A percentile compares a stretch with the other conserved stretches of the same genome.
These are phyloP conservation scores for Lypha dubia DNA, from an alignment of 2,888 invertebrate genomes.

Conservation along the genomic window DNA sequence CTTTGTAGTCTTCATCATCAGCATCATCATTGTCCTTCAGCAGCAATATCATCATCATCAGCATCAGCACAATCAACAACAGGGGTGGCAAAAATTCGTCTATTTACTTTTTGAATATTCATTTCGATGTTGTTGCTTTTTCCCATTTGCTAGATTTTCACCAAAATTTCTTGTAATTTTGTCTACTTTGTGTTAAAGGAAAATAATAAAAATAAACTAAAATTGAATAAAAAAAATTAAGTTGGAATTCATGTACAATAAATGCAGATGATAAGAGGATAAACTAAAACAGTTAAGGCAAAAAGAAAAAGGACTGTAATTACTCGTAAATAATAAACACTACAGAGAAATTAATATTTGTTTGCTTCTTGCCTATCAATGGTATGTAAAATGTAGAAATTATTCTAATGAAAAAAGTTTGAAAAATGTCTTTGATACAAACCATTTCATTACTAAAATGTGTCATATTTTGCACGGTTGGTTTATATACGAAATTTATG, in stretches of 20 bases:
- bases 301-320: neutral
- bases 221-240: slow-evolving; percentile 11
- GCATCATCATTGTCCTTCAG: slow-evolving; percentile 37
- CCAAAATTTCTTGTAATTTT: slow-evolving; percentile 41
- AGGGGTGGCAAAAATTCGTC: slow-evolving; percentile 60
- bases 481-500: neutral
- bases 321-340: neutral
- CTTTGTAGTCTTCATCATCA: slow-evolving; percentile 62
- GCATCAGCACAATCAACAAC: slow-evolving; percentile 31
- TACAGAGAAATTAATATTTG: neutral
- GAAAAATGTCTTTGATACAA: neutral
- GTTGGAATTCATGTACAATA: neutral
- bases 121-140: slow-evolving; percentile 20
- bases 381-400: too few species aligned
- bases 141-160: slow-evolving; percentile 19
- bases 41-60: slow-evolving; percentile 31
- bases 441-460: neutral
- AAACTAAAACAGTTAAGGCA: slow-evolving; percentile 5
- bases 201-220: slow-evolving; percentile 10
- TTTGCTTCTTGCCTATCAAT: neutral
- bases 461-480: too few species aligned
- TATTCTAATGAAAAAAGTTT: too few species aligned
- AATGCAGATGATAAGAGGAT: slow-evolving; percentile 6
- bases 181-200: slow-evolving; percentile 7
- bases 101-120: slow-evolving; percentile 17